Conservation (phyloP, 2,888 invertebrate genomes). For the Dioctria rufipes region DNA sequence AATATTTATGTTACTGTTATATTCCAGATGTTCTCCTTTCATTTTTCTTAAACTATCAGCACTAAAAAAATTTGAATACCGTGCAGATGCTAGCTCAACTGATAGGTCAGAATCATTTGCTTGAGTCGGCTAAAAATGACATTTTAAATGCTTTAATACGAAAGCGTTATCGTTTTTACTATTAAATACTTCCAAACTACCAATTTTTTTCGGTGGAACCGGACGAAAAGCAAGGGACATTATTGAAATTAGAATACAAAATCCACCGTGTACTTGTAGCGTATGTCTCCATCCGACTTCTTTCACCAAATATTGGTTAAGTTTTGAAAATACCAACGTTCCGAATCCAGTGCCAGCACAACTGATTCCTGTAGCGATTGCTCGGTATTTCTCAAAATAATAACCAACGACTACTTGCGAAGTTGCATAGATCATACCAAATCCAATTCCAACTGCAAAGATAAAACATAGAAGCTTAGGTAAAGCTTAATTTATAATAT, state of each 20-base stretch:
- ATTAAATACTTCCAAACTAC: too few relatives aligned
- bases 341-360: constrained; percentile 83
- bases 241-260: constrained; percentile 61
- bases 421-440: constrained; percentile 81
- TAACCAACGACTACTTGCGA: constrained; percentile 81
- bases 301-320: constrained; percentile 72
- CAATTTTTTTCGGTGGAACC: constrained; percentile 58
- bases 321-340: constrained; percentile 76
- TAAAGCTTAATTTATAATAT: too few relatives aligned
- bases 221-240: constrained; percentile 63
- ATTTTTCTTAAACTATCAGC: too few relatives aligned
- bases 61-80: neutral
- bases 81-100: neutral
- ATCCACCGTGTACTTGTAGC: constrained; percentile 72
- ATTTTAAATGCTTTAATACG: too few relatives aligned
- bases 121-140: too few relatives aligned
- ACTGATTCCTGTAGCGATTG: constrained; percentile 81
- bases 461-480: too few relatives aligned
- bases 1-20: too few relatives aligned
- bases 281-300: constrained; percentile 75
- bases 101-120: neutral
- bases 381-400: constrained; percentile 83
- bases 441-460: constrained; percentile 73
- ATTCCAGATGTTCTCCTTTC: too few relatives aligned
- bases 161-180: too few relatives aligned